Evolutionary conservation across 2,888 invertebrate genomes (phyloP), one percentile per base, ranked within the genome.

Genomic region (Lasioglossum villosulum): DNA sequence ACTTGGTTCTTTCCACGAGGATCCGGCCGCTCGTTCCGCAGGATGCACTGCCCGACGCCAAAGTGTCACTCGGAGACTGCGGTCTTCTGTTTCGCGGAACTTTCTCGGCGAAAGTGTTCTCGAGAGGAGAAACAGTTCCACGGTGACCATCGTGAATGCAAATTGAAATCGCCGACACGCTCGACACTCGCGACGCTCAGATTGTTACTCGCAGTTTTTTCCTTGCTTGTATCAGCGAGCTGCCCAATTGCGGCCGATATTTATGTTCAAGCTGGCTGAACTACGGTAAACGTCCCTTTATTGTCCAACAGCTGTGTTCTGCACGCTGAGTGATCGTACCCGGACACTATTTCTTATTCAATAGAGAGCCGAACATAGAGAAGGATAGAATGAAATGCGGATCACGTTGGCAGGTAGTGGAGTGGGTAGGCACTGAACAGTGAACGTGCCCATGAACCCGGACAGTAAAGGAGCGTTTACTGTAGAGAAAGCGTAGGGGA

Each of bases 81-180:
- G 23, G 71, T 75, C 74, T 70, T 27, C n/a, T 39, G 45, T 74
- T 78, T 59, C 70, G 52, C 63, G 63, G 66, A 85, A 68, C 59
- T 85, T 85, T 80, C 72, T 42, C 45, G 56, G 74, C 14, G 76
- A 80, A 86, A 75, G 63, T 72, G 84, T 72, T 27, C 74, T 23
- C 42, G 70, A 2, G 86, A 66, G 37, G 37, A n/a, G 75, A 42
- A 59, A 48, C 72, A 73, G 74, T 56, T 39, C 39, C 37, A 63
- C 30, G 37, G 77, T 52, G 52, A 34, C 78, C 78, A 34, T 78
- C 45, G 45, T 45, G 68, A 70, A 85, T 76, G 73, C 78, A 70
- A 86, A 84, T 79, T 78, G 34, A 48, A 70, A 63, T 63, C 45
- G 42, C 45, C 37, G 45, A 59, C 52, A 48, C 56, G 56, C 39